Base-by-base conservation (phyloP, 2,797 vertebrate genomes). In the Chlorospingus flavigularis region DNA sequence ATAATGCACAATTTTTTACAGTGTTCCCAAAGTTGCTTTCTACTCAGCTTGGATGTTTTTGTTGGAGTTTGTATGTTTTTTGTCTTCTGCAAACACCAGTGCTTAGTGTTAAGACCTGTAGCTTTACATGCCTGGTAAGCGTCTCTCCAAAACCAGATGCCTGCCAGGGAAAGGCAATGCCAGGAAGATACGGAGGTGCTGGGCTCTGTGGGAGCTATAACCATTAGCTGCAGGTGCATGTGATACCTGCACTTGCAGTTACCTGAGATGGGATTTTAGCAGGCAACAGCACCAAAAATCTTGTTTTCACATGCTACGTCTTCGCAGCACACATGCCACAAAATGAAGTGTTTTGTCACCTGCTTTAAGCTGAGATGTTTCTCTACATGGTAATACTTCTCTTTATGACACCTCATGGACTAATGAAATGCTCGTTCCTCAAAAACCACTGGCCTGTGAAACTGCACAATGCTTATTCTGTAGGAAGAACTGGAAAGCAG, bases 111-210 rank as follows among this genome's bases (percentile, higher is more conserved):
- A 63, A 20, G 28, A 50, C 20, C 8, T n/a, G 7, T 4, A 63
- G 20, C 6, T 54, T 75, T 61, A 48, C 7, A 13, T 28, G 10
- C 14, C n/a, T 12, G 30, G 4, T 31, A 31, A 62, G 7, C 19
- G 51, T 35, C 20, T 55, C 19, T 80, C 72, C 40, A 55, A 76
- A 88, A 57, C 1, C 18, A 74, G n/a, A 51, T 17, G 11, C 17
- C 21, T 60, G 31, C 31, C 42, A 14, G 3, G 19, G 45, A 53
- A 77, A 39, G 79, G 13, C 28, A 60, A 20, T 51, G 17, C 8
- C 40, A 8, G 31, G 42, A 84, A 57, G 37, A 25, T 5, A 2
- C 0, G 1, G 40, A 13, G 30, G 13, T 35, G 4, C 7, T 11
- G n/a, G 5, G 42, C 1, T 60, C 65, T 60, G 10, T 68, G 25